These are phyloP conservation scores for Anguilla rostrata DNA, from an alignment of 2,113 vertebrate species.

Conservation along the genomic window DNA sequence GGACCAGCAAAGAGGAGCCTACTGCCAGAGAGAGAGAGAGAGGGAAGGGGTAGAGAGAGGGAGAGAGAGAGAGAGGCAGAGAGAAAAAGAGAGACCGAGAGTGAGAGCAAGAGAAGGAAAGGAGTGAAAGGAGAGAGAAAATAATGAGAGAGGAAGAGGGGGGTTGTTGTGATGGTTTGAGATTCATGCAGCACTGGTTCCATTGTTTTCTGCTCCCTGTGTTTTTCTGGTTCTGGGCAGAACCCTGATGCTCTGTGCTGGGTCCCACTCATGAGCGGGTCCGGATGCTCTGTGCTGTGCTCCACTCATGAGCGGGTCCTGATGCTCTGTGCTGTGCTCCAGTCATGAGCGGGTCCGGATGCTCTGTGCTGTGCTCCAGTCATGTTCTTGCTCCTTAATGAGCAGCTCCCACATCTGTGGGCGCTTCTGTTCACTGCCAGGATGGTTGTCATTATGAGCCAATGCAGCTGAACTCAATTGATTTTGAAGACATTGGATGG, in stretches of 20 bases:
- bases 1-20: constrained; percentile 15
- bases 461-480: background rate
- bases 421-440: background rate
- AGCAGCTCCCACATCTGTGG: background rate
- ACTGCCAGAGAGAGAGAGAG: constrained; percentile 4
- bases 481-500: background rate
- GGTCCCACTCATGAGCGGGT: background rate
- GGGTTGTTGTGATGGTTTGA: background rate
- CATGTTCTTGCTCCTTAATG: background rate
- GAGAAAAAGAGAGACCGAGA: background rate
- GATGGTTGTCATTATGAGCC: background rate
- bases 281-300: background rate
- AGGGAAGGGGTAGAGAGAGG: constrained; percentile 42
- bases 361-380: background rate
- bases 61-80: background rate
- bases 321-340: background rate
- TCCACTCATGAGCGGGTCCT: background rate
- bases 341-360: background rate
- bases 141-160: constrained; percentile 8
- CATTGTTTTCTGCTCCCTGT: background rate
- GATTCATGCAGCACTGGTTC: background rate
- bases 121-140: background rate
- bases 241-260: background rate
- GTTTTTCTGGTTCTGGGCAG: background rate
- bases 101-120: constrained; percentile 16